Base-by-base conservation (phyloP, 2,113 vertebrate genomes). In the Engystomops pustulosus region DNA sequence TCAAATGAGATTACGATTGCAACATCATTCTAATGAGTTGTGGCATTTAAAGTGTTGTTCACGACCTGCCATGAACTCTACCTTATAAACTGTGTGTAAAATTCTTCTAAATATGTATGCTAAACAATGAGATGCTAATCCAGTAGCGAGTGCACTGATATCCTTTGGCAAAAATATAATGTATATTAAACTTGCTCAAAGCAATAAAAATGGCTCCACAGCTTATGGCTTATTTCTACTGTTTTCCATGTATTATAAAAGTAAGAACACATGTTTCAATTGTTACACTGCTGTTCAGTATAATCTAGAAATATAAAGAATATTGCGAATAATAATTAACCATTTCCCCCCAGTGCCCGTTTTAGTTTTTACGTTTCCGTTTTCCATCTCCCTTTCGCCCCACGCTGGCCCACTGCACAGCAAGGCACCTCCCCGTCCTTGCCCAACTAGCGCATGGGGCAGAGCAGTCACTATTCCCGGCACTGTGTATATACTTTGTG, bases 1-100 rank as follows among this genome's bases (percentile, higher is more conserved):
- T 69, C 44, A 81, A 81, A 81, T 51, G 8, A 51, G 62, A 62
- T 82, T 30, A 30, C 51, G 27, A 47, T 60, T 83, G 55, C 53
- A 45, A 17, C 23, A 81, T 55, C 18, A 74, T 41, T 34, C 49
- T 51, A 47, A 51, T 51, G 51, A 77, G 51, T 23, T 67, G 49
- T 80, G 60, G 15, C 76, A 79, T n/a, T 25, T 79, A 34, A 10
- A 67, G 41, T 67, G 41, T 49, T 67, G 58, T 68, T 49, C 41
- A 65, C 2, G 17, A 47, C 36, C 78, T 67, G 60, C 60, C 47
- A 67, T 65, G 58, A 65, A 67, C 55, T 47, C 4, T 20, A 49
- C 6, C 41, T 49, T 49, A 38, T 77, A 55, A 77, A 38, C 47
- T 55, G 74, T 18, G 32, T 55, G 32, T 77, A 20, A 14, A 32